These are phyloP conservation scores for Mythimna ferrago DNA, from an alignment of 2,888 invertebrate species.

Conservation along the genomic window DNA sequence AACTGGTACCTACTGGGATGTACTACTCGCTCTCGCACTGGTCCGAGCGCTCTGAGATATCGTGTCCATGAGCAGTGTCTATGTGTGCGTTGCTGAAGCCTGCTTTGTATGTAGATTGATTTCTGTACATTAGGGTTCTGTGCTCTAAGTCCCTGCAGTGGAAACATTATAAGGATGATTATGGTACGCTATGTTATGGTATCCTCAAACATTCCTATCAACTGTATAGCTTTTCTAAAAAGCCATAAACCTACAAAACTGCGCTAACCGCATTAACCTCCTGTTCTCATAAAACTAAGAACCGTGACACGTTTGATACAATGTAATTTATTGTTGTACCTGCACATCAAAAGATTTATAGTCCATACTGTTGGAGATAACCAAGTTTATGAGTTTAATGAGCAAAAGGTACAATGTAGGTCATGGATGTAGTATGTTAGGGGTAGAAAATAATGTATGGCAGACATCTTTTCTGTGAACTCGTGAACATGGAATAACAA, in stretches of 20 bases:
- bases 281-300: constrained; percentile 29
- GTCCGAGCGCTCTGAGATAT: too few relatives aligned
- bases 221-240: constrained; percentile 12
- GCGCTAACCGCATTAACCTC: constrained; percentile 11
- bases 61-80: too few relatives aligned
- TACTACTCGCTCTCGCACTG: too few relatives aligned
- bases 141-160: too few relatives aligned
- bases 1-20: too few relatives aligned
- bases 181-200: too few relatives aligned
- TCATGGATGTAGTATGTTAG: neutral
- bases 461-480: too few relatives aligned
- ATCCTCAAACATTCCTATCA: neutral
- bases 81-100: too few relatives aligned
- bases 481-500: neutral
- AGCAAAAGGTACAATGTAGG: constrained; percentile 10
- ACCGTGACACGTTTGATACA: constrained; percentile 44
- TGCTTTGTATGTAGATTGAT: too few relatives aligned
- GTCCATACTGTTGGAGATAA: neutral
- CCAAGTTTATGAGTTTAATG: constrained; percentile 37
- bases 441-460: neutral
- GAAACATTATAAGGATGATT: too few relatives aligned
- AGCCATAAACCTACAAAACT: constrained; percentile 33
- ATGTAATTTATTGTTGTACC: constrained; percentile 35
- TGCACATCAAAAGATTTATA: constrained; percentile 42
- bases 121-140: too few relatives aligned